Conservation (phyloP, 2,888 invertebrate genomes). For the Galerucella pusilla region DNA sequence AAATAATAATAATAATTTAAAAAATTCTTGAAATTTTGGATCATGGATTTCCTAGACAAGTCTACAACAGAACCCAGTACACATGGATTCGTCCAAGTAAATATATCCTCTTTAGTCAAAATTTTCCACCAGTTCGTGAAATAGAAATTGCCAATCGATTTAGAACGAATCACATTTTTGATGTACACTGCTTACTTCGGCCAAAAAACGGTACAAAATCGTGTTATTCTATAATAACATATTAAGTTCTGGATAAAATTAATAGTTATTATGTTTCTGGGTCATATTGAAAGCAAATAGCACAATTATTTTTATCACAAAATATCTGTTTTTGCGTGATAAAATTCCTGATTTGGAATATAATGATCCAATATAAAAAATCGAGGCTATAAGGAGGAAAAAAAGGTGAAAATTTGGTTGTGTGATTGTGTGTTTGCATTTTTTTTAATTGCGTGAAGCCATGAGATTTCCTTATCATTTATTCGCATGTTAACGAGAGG, state of each 20-base stretch:
- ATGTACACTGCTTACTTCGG: too few relatives aligned
- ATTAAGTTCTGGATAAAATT: neutral
- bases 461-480: slow-evolving; percentile 59
- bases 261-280: neutral
- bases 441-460: slow-evolving; percentile 57
- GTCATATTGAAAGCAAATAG: neutral
- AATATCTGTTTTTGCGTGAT: slow-evolving; percentile 48
- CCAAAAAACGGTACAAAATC: too few relatives aligned
- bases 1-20: too few relatives aligned
- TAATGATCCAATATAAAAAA: slow-evolving; percentile 7
- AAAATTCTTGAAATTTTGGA: too few relatives aligned
- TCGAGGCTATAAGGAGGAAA: neutral
- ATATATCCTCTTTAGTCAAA: too few relatives aligned
- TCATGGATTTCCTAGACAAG: too few relatives aligned
- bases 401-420: slow-evolving; percentile 24
- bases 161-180: too few relatives aligned
- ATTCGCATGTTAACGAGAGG: slow-evolving; percentile 58
- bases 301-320: neutral
- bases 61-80: too few relatives aligned
- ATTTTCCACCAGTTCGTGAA: too few relatives aligned
- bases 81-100: too few relatives aligned
- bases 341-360: slow-evolving; percentile 47
- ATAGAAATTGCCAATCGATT: too few relatives aligned
- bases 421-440: slow-evolving; percentile 51
- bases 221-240: too few relatives aligned